Percentiles rank a stretch among this genome's conserved stretches.
Evolutionary conservation across 2,888 invertebrate genomes (phyloP).

Genomic region (Panzeria rudis): DNA sequence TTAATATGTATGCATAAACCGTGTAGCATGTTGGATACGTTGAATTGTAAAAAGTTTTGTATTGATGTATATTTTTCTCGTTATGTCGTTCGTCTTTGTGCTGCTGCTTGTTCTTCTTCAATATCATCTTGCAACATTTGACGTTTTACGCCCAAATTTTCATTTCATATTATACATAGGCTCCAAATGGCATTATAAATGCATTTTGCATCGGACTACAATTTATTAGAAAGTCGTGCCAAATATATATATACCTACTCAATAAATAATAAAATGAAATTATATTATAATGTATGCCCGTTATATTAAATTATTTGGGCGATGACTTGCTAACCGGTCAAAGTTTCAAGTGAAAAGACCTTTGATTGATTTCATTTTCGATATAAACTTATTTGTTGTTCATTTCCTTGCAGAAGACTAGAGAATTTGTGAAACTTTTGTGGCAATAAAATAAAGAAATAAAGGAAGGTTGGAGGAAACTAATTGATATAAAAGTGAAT

Average conservation of each 20-base stretch:
- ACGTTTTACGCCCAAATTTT: constrained; percentile 72
- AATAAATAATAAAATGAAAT: background rate
- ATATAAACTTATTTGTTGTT: background rate
- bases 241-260: background rate
- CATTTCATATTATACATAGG: constrained; percentile 58
- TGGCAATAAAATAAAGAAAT: constrained; percentile 12
- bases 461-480: constrained; percentile 9
- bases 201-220: constrained; percentile 36
- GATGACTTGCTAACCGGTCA: background rate
- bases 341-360: background rate
- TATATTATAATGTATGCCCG: background rate
- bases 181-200: constrained; percentile 33
- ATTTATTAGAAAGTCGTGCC: background rate
- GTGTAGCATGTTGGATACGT: constrained; percentile 16
- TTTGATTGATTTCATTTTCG: background rate
- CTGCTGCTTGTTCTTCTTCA: constrained; percentile 55
- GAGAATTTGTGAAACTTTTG: constrained; percentile 20
- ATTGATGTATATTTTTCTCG: constrained; percentile 56
- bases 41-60: constrained; percentile 50
- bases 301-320: no score
- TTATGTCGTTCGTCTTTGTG: constrained; percentile 55
- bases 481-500: constrained; percentile 11
- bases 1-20: constrained; percentile 40
- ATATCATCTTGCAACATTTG: constrained; percentile 65
- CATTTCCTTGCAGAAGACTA: constrained; percentile 25